Evolutionary conservation across 2,888 invertebrate genomes (phyloP), one percentile per base, ranked within the genome.

Genomic region (Polylopha cassiicola): DNA sequence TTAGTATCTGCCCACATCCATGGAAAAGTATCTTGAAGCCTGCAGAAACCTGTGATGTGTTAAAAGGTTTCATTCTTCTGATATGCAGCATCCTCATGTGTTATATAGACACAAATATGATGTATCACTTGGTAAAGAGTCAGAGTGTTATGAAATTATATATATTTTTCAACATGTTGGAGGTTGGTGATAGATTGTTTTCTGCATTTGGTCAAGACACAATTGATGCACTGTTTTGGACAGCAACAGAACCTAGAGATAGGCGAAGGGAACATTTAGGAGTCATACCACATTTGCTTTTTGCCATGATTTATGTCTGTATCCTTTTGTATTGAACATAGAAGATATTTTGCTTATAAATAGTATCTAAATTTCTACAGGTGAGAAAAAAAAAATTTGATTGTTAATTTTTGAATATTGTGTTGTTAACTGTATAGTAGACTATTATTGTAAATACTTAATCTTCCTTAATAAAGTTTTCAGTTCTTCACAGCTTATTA

Each of bases 121-220:
- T 99, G 87, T 99, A 99, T 80, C 99, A 99, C 75, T 88, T 98
- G 58, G 94, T 96, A 27, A 96, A 96, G 72, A 98, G 98, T 61
- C 99, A 99, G 70, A 98, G 98, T 51, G 97, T 99, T 47, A 99
- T 99, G 77, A 99, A 99, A 69, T 86, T 99, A 51, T 99, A 99
- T 70, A 98, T 99, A 69, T 98, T 99, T 85, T 99, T 97, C 77
- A 99, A 99, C 73, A 99, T 99, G 98, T 84, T 99, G 43, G 99
- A 99, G 87, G 97, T 98, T 32, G 97, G 97, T 7, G 99, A 99
- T 80, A 88, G 97, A 48, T 81, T 99, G 50, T 93, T 99, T 66
- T 98, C 98, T 39, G 96, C 97, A 17, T 97, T 98, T 81, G 98
- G 99, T 0, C 98, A 99, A 82, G 99, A 99, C 68, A 96, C 97